A percentile compares a stretch with the other conserved stretches of the same genome.
Evolutionary conservation across 1,140 invertebrate species (phyloP).

Genomic region (Drosophila cardini): DNA sequence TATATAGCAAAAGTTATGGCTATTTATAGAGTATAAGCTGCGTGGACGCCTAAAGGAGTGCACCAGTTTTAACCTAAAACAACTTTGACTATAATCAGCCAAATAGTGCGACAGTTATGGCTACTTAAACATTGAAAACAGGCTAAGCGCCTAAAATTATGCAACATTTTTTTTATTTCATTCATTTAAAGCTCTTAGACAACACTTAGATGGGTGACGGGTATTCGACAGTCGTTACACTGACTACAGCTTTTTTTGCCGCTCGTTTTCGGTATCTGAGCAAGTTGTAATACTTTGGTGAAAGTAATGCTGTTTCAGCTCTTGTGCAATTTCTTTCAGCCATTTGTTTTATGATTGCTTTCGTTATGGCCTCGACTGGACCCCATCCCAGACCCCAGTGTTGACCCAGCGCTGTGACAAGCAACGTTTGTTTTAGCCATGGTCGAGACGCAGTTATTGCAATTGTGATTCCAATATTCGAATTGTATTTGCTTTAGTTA

Average conservation of each 20-base stretch:
- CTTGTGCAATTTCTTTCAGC: slow-evolving; percentile 43
- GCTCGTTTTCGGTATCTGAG: slow-evolving; percentile 11
- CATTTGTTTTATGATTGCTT: slow-evolving; percentile 59
- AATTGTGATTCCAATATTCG: slow-evolving; percentile 4
- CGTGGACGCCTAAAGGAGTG: too few species aligned
- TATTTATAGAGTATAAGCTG: too few species aligned
- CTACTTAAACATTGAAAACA: too few species aligned
- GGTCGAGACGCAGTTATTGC: slow-evolving; percentile 4
- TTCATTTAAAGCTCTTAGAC: too few species aligned
- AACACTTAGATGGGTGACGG: too few species aligned
- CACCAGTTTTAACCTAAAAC: too few species aligned
- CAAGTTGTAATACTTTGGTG: slow-evolving; percentile 15
- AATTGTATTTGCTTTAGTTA: slow-evolving; percentile 13
- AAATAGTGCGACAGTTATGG: too few species aligned
- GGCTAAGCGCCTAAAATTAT: too few species aligned
- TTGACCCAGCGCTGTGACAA: slow-evolving; percentile 32
- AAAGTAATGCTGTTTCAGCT: slow-evolving; percentile 43
- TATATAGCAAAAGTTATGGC: too few species aligned
- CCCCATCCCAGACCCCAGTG: background rate
- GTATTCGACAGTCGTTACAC: background rate
- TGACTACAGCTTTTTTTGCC: background rate
- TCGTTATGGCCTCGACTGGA: slow-evolving; percentile 36
- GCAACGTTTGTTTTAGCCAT: slow-evolving; percentile 15
- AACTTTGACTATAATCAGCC: too few species aligned
- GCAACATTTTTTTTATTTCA: too few species aligned